Base-by-base conservation (phyloP, 2,113 vertebrate species). In the Anguilla rostrata region DNA sequence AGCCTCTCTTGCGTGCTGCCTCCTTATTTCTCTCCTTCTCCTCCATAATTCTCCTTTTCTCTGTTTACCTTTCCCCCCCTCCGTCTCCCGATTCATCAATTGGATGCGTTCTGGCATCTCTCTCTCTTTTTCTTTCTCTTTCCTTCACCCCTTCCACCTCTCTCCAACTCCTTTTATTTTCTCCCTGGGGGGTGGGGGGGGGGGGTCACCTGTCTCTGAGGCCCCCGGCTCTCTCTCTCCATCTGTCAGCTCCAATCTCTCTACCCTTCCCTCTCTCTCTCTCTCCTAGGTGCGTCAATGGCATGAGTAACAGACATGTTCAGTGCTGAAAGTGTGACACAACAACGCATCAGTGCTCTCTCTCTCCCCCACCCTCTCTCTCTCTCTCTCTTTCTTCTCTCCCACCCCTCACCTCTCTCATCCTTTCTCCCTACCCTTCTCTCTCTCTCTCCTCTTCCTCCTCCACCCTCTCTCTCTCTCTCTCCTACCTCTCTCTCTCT, bases 231-330 rank as follows among this genome's bases (percentile, higher is more conserved):
- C 84, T 39, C 22, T 71, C 78, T 41, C 78, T 80, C 78, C 78
- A 80, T 80, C 78, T 80, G 78, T 41, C 78, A 41, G 78, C 78
- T 80, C 78, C 78, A 39, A 20, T 80, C 78, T 22, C 14, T 49
- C 22, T 53, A 18, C n/a, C 81, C 43, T 11, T 18, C 71, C 11
- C 71, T 75, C 46, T 29, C 11, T 39, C 40, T 80, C 75, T 46
- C 26, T 7, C 43, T 56, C 75, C 75, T 79, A 85, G 84, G 84
- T 85, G 75, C 49, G 75, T 85, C 84, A 56, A 46, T 40, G 46
- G 46, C 75, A 80, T 85, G 84, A 85, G 75, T 85, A 85, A 85
- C 71, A 85, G 41, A 56, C 71, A 11, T 75, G 71, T 75, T n/a
- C 11, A n/a, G n/a, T 75, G 34, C 46, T 26, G 46, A 80, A 85